Evolutionary conservation across 2,797 vertebrate genomes (phyloP).

Genomic region (Eutrigla gurnardus): DNA sequence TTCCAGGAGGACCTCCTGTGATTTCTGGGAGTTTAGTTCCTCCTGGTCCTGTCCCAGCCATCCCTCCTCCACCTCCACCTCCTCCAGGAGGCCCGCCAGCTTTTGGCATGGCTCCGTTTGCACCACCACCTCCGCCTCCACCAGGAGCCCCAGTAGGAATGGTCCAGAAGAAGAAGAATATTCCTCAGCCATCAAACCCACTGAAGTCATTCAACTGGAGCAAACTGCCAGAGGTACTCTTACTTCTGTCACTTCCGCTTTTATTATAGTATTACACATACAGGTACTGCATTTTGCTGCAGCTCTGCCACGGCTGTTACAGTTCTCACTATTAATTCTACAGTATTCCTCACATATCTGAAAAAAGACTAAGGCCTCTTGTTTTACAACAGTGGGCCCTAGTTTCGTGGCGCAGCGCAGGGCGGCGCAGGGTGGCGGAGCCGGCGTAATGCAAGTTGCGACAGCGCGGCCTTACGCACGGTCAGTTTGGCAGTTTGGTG

Average conservation of each 20-base stretch:
- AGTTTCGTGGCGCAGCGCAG: no score
- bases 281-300: background rate
- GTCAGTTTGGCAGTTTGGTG: no score
- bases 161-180: slow-evolving; percentile 87
- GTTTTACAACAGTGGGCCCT: no score
- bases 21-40: slow-evolving; percentile 67
- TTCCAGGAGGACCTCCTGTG: slow-evolving; percentile 81
- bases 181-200: slow-evolving; percentile 91
- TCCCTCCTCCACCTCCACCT: slow-evolving; percentile 58
- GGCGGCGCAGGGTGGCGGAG: no score
- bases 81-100: slow-evolving; percentile 87
- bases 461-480: no score
- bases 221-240: slow-evolving; percentile 91
- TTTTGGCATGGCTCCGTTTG: slow-evolving; percentile 73
- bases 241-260: background rate
- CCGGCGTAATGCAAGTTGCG: no score
- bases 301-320: background rate
- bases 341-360: no score
- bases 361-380: no score
- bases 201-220: slow-evolving; percentile 98
- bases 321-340: no score
- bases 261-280: background rate
- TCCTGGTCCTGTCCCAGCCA: slow-evolving; percentile 67
- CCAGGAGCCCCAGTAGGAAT: slow-evolving; percentile 86
- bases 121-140: slow-evolving; percentile 81